phyloP scores from a whole-genome alignment of 2,797 vertebrate genomes.

The Harpagifer antarcticus region DNA sequence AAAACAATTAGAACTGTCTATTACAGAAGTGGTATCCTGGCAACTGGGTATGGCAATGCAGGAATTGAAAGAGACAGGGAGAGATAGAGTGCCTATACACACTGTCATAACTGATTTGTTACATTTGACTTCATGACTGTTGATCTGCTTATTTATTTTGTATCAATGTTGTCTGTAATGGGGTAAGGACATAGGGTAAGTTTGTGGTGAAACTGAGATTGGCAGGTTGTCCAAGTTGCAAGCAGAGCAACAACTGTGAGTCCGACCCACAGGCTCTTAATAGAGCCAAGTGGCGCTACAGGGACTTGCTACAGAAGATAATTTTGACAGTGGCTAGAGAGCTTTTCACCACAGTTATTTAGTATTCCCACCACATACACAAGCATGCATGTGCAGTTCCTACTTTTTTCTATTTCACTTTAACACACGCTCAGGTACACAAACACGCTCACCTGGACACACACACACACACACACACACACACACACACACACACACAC shows the following conservation, averaged over 20 bases:
- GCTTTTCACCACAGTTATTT: constrained; percentile 71
- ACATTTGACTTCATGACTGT: constrained; percentile 53
- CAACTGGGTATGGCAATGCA: constrained; percentile 75
- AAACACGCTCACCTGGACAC: neutral
- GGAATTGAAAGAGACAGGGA: constrained; percentile 59
- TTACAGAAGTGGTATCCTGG: constrained; percentile 82
- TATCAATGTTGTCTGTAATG: constrained; percentile 26
- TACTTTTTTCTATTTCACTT: constrained; percentile 19
- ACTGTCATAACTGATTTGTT: constrained; percentile 59
- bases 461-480: neutral
- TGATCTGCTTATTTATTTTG: constrained; percentile 49
- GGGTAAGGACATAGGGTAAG: constrained; percentile 7
- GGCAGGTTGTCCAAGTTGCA: constrained; percentile 57
- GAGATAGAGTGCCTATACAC: constrained; percentile 21
- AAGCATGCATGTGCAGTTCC: constrained; percentile 24
- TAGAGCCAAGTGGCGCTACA: constrained; percentile 57
- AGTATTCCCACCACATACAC: constrained; percentile 61
- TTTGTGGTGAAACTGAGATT: constrained; percentile 31
- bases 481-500: constrained; percentile 6
- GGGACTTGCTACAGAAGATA: constrained; percentile 74
- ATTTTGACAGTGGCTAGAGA: constrained; percentile 78
- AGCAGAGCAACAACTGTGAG: constrained; percentile 50
- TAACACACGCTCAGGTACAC: neutral
- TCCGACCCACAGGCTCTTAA: constrained; percentile 55
- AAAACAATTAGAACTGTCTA: constrained; percentile 83